Base-by-base conservation (phyloP, 1,140 invertebrate species). In the Oedothorax gibbosus region DNA sequence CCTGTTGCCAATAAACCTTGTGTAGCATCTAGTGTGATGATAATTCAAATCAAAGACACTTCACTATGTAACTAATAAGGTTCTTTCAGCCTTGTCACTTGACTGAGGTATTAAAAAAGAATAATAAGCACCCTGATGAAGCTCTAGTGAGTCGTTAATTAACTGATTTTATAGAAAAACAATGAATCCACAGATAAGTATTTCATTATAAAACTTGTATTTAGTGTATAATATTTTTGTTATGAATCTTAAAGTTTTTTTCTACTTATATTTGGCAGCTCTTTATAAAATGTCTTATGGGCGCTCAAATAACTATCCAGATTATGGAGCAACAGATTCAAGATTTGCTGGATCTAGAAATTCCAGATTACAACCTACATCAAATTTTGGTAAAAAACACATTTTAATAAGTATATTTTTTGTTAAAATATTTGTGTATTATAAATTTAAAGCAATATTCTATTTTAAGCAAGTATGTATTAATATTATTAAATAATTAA, bases 271-370 rank as follows among this genome's bases (percentile, higher is more conserved):
- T 15, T 71, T n/a, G 10, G 35, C 64, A 71, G 68, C n/a, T 56
- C 7, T 21, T 10, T 72, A 14, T 21, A 83, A 73, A 20, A 85
- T 85, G 82, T 85, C 82, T 9, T 77, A 68, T 35, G 54, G 73
- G 10, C 18, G 56, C 49, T 57, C 72, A 60, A 77, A 20, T 21
- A 80, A 69, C 49, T 76, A 77, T 77, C 82, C 82, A 49, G 73
- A 77, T 77, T 85, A 85, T 77, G 82, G 82, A 12, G 53, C 82
- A 0, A 85, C 82, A 53, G 56, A 85, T 71, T 18, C 82, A 12
- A 51, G 20, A 51, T 35, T 69, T 18, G 75, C 14, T 62, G 83
- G 65, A 64, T 15, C 20, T n/a, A 51, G 68, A 71, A 62, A 35
- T 77, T 5, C 20, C 20, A 60, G 57, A 64, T 49, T 57, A 11